Conservation (phyloP, 2,113 vertebrate genomes). For the Pseudolaguvia tuberculata region DNA sequence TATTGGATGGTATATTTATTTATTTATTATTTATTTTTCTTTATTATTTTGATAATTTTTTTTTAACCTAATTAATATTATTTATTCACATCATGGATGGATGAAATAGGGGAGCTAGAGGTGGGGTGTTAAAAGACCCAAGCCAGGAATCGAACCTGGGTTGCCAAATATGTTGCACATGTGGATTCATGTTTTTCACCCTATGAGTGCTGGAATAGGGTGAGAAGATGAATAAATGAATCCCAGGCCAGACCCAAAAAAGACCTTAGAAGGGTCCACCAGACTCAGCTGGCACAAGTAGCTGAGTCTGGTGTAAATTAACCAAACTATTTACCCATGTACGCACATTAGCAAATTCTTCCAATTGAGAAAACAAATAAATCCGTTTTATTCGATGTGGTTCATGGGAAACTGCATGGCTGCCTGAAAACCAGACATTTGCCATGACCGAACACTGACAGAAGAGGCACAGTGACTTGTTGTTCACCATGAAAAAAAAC, state of each 20-base stretch:
- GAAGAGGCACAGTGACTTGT: slow-evolving; percentile 41
- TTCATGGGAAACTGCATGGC: slow-evolving; percentile 61
- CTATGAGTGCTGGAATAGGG: neutral
- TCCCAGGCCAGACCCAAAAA: slow-evolving; percentile 7
- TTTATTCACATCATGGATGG: too few species aligned
- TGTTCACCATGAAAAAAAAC: slow-evolving; percentile 21
- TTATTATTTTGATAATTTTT: too few species aligned
- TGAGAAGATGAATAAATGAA: slow-evolving; percentile 37
- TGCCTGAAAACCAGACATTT: slow-evolving; percentile 63
- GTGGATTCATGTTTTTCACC: too few species aligned
- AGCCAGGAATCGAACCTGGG: too few species aligned
- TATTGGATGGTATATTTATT: neutral
- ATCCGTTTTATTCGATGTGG: slow-evolving; percentile 60
- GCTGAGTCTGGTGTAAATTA: slow-evolving; percentile 60
- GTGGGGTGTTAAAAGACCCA: too few species aligned
- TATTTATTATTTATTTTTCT: too few species aligned
- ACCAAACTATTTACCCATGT: slow-evolving; percentile 61
- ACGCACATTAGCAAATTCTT: slow-evolving; percentile 68
- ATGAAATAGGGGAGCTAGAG: too few species aligned
- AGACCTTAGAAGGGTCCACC: slow-evolving; percentile 38
- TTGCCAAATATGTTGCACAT: too few species aligned
- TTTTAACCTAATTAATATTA: too few species aligned
- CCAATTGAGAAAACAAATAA: slow-evolving; percentile 65
- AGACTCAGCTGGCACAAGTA: slow-evolving; percentile 55
- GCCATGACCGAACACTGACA: slow-evolving; percentile 48